Evolutionary conservation across 1,140 invertebrate species (phyloP).

Genomic region (Spodoptera frugiperda): DNA sequence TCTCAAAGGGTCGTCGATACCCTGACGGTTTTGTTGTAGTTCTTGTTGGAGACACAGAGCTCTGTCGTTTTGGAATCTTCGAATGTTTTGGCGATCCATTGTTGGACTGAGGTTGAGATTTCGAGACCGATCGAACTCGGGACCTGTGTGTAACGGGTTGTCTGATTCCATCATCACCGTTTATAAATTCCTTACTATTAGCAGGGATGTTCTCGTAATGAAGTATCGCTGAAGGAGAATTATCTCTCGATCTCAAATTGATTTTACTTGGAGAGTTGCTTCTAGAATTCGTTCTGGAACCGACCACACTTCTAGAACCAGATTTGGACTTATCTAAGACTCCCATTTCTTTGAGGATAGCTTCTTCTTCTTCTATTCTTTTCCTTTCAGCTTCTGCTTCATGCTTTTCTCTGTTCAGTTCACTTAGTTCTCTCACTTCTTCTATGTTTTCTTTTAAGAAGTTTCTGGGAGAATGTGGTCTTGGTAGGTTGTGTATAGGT

Average conservation of each 20-base stretch:
- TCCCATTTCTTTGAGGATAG: conserved; percentile 76
- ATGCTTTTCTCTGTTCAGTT: conserved; percentile 83
- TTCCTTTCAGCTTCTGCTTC: conserved; percentile 82
- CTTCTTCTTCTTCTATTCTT: conserved; percentile 81
- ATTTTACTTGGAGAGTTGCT: conserved; percentile 77
- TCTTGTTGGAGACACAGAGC: conserved; percentile 79
- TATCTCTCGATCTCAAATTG: conserved; percentile 79
- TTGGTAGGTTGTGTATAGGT: conserved; percentile 59
- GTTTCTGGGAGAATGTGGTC: conserved; percentile 77
- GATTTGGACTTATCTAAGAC: conserved; percentile 41
- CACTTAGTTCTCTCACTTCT: conserved; percentile 83
- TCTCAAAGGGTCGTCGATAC: conserved; percentile 66
- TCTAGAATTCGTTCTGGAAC: conserved; percentile 71
- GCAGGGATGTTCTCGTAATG: conserved; percentile 70
- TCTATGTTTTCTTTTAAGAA: conserved; percentile 85
- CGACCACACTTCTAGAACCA: conserved; percentile 37
- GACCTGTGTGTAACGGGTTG: conserved; percentile 74
- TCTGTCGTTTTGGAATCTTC: conserved; percentile 84
- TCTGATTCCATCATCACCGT: conserved; percentile 59
- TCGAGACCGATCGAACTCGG: conserved; percentile 71
- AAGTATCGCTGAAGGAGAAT: conserved; percentile 78
- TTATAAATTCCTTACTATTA: conserved; percentile 64
- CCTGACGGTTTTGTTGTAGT: conserved; percentile 51
- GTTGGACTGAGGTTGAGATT: conserved; percentile 82
- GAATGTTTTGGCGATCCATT: conserved; percentile 81